Conservation (phyloP, 2,888 invertebrate species). For the Pristionchus exspectatus region DNA sequence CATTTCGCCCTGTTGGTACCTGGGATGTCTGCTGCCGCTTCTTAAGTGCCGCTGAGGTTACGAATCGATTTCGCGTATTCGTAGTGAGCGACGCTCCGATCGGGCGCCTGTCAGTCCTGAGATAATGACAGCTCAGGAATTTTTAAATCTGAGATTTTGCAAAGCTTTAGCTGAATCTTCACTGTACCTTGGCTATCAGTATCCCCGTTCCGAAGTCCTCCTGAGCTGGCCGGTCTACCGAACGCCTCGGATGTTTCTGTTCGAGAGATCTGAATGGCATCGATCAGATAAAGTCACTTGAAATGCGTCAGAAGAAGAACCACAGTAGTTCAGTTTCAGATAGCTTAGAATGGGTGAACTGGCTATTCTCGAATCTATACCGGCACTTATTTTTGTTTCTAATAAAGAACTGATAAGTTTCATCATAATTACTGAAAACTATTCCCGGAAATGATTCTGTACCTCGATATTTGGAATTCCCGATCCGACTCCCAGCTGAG, state of each 20-base stretch:
- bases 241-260: conserved; percentile 46
- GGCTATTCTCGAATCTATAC: too few relatives aligned
- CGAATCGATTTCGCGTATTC: conserved; percentile 59
- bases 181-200: not conserved
- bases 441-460: not conserved
- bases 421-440: not conserved
- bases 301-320: not conserved
- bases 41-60: conserved; percentile 65
- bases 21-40: conserved; percentile 61
- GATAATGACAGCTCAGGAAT: not conserved
- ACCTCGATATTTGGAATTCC: conserved; percentile 40
- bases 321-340: too few relatives aligned
- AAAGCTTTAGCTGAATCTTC: too few relatives aligned
- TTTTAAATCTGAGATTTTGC: too few relatives aligned
- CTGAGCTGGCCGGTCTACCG: conserved; percentile 53
- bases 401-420: too few relatives aligned
- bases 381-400: too few relatives aligned
- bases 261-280: conserved; percentile 36
- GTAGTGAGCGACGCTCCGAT: conserved; percentile 49
- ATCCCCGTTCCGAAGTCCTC: conserved; percentile 1
- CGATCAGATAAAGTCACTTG: not conserved
- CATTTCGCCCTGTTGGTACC: conserved; percentile 55
- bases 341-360: too few relatives aligned
- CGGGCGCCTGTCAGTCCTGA: conserved; percentile 1
- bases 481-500: conserved; percentile 36